Conservation (phyloP, 30 jellyfish, hydroid and myxozoan species). For the Chrysaora quinquecirrha region DNA sequence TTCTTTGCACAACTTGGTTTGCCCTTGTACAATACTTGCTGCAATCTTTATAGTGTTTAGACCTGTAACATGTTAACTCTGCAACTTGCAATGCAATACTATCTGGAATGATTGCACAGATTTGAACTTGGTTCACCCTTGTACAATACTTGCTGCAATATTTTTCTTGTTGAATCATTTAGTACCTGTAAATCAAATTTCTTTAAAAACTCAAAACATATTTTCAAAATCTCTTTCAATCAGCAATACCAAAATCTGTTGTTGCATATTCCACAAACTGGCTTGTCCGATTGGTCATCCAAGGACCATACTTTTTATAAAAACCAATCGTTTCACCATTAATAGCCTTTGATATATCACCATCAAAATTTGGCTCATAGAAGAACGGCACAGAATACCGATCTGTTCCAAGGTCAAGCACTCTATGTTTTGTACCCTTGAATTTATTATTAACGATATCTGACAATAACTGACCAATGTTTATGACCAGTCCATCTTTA, state of each 20-base stretch:
- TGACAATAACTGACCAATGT: conserved; percentile 65
- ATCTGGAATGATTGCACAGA: too few relatives aligned
- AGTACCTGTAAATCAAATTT: too few relatives aligned
- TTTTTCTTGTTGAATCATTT: too few relatives aligned
- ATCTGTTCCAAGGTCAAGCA: conserved; percentile 72
- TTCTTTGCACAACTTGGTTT: too few relatives aligned
- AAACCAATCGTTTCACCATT: conserved; percentile 56
- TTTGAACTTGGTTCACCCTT: too few relatives aligned
- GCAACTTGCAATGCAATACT: too few relatives aligned
- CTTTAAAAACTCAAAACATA: too few relatives aligned
- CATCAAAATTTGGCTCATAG: conserved; percentile 80
- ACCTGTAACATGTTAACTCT: too few relatives aligned
- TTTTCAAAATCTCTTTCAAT: too few relatives aligned
- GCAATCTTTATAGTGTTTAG: too few relatives aligned
- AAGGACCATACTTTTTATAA: conserved; percentile 76
- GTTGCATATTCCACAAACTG: conserved; percentile 86
- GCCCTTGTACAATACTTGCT: too few relatives aligned
- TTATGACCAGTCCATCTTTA: conserved; percentile 61
- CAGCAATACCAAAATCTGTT: conserved; percentile 86
- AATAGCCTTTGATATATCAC: conserved; percentile 70
- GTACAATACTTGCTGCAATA: too few relatives aligned
- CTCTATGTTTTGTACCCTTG: conserved; percentile 86
- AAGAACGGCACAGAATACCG: conserved; percentile 84
- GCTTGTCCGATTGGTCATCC: conserved; percentile 89
- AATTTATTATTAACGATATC: conserved; percentile 44